phyloP scores from a whole-genome alignment of 2,797 vertebrate genomes.

The Squalus acanthias region DNA sequence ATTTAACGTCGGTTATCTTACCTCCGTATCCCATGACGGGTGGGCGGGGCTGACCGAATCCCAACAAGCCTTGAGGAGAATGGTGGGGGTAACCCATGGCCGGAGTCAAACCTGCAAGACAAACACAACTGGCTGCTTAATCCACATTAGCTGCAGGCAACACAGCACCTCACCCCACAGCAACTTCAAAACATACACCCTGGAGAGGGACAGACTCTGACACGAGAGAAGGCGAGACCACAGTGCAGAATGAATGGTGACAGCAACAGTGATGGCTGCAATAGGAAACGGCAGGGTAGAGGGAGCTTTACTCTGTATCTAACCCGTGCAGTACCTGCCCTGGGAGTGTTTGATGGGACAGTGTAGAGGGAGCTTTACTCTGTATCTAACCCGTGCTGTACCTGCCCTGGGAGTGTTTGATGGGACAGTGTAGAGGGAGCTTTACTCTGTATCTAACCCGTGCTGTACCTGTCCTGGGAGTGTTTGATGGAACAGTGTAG shows the following conservation, averaged over 20 bases:
- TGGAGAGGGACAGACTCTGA: no score
- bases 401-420: no score
- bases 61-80: constrained; percentile 75
- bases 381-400: no score
- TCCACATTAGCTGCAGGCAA: neutral
- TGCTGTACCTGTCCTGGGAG: no score
- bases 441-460: no score
- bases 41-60: constrained; percentile 80
- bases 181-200: neutral
- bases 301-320: neutral
- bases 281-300: no score
- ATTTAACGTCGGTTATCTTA: constrained; percentile 43
- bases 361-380: neutral
- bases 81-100: constrained; percentile 79
- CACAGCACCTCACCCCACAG: neutral
- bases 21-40: constrained; percentile 83
- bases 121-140: constrained; percentile 30
- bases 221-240: neutral
- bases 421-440: no score
- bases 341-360: neutral
- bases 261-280: no score
- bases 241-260: no score
- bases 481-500: no score
- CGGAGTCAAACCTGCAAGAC: constrained; percentile 68
- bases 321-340: neutral